These are phyloP conservation scores for Stomatorhinus ivindoensis DNA, from an alignment of 2,113 vertebrate genomes.

Conservation along the genomic window DNA sequence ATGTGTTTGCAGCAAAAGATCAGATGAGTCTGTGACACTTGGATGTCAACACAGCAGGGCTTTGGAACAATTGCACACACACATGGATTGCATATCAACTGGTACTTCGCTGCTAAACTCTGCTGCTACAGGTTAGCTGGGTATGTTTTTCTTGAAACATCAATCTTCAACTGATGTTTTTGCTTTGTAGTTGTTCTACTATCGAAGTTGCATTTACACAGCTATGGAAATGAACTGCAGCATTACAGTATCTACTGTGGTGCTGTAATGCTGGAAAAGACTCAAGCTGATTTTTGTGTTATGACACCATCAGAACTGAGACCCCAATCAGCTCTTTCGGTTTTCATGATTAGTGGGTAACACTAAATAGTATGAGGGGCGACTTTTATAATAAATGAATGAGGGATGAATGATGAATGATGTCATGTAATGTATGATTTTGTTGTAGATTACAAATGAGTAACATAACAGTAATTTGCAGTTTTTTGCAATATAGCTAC, in stretches of 20 bases:
- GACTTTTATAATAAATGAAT: background rate
- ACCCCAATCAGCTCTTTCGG: background rate
- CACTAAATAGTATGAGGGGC: background rate
- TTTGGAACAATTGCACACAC: conserved; percentile 12
- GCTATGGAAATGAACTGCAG: background rate
- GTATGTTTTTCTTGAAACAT: background rate
- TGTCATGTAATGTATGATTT: background rate
- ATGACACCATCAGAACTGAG: background rate
- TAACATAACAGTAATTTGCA: background rate
- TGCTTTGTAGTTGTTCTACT: background rate
- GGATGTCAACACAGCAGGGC: conserved; percentile 26
- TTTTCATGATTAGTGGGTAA: background rate
- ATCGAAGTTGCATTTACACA: background rate
- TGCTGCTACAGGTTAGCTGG: background rate
- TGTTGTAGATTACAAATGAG: background rate
- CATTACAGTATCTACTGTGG: background rate
- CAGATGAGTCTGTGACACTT: background rate
- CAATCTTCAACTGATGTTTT: background rate
- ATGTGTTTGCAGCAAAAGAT: background rate
- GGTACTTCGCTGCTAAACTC: background rate
- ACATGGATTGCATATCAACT: background rate
- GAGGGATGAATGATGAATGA: conserved; percentile 1
- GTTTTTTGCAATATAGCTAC: background rate
- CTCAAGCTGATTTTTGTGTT: background rate
- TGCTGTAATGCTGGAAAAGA: background rate